Evolutionary conservation across 2,888 invertebrate genomes (phyloP), one percentile per base, ranked within the genome.

Genomic region (Tinea trinotella): DNA sequence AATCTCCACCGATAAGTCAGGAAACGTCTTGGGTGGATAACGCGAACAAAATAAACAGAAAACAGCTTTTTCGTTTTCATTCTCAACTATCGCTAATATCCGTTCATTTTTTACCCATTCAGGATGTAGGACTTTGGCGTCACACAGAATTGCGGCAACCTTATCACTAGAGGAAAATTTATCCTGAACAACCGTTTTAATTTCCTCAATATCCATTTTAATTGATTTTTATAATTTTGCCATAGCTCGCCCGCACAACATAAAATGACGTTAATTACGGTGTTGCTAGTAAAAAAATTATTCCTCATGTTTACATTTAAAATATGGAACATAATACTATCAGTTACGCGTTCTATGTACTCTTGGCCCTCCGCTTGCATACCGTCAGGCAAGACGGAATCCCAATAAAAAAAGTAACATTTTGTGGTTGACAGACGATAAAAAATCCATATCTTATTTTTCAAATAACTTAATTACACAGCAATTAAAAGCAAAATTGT

Each of bases 1-100:
- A 73, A 91, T 90, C 77, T 95, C 94, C 64, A 95, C 89, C 10
- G 91, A 90, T 61, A 96, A 85, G 78, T 95, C 95, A 53, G 91
- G 91, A 67, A 91, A 90, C 55, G 90, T 90, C 68, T 88, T 89
- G 15, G 93, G 92, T 61, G 92, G 91, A 63, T 83, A 87, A 64
- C 88, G 88, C 55, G 91, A 82, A 54, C 84, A 77, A 62, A 75
- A 79, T 61, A 85, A 75, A 68, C 84, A 83, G 66, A 87, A 85
- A 54, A 87, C 81, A 54, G 85, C 85, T 64, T 85, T 86, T 71
- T 86, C 86, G 58, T 84, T 84, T 58, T 82, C 83, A 64, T 80
- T 83, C 62, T 86, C 83, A 17, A 86, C 85, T 54, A 87, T 80
- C 19, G 82, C 79, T 56, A 87, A 61, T 54, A 87, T 70, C 59